Evolutionary conservation across 2,888 invertebrate species (phyloP), one percentile per base, ranked within the genome.

Genomic region (Nomada lathburiana): DNA sequence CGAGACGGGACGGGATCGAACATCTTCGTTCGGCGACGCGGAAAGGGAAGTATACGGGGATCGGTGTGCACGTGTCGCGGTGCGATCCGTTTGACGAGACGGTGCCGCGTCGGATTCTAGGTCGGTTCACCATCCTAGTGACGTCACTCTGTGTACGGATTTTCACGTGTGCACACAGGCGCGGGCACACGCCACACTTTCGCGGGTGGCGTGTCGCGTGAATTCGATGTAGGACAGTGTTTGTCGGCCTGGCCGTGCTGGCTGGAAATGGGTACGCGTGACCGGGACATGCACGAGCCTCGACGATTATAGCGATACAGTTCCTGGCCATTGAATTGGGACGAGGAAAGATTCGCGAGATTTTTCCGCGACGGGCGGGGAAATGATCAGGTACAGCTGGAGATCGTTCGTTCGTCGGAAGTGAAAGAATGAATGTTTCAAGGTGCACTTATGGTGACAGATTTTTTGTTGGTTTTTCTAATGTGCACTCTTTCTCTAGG

Each of bases 121-220:
- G 83, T 79, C 72, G 72, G 67, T 74, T 82, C 65, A 36, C 71
- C 71, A 57, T 78, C 36, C 57, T n/a, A n/a, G 59, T 79, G 84
- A 76, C 84, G 74, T 74, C 74, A 74, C 63, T 50, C 20, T 36
- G 52, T 36, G 36, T 7, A 20, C 63, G 23, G 60, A 64, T 74
- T 52, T 52, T 44, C 84, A 57, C 76, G 73, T 55, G 83, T 65
- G 55, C 63, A 59, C 50, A 65, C 59, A 47, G 23, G 23, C 63
- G 11, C 13, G 13, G 7, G 55, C n/a, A 60, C 67, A 16, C 62
- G 16, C n/a, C 29, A 4, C 13, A 18, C 20, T 0, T 36, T 11
- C 60, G 29, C 26, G 47, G 0, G 16, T 47, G 47, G 10, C 11
- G n/a, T 52, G 13, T 62, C 23, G 47, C 53, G 50, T 47, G 65